Percentiles rank a stretch among this genome's conserved stretches.
phyloP scores from a whole-genome alignment of 2,888 invertebrate species.

The Digitonthophagus gazella region DNA sequence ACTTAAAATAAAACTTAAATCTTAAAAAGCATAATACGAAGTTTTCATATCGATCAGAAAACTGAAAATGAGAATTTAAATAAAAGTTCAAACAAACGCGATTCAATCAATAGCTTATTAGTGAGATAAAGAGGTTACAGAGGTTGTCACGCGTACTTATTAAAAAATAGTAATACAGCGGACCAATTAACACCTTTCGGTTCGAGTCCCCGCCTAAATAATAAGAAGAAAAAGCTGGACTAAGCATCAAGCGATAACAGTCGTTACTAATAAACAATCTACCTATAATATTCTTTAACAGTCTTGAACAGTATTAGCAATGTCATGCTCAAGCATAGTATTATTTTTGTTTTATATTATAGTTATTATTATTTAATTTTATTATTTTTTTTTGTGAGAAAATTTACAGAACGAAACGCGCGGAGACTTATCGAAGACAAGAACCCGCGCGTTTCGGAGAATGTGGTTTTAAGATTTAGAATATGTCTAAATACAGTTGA shows the following conservation, averaged over 20 bases:
- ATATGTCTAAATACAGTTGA: neutral
- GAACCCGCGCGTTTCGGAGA: neutral
- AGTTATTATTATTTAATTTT: too few relatives aligned
- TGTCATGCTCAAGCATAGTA: constrained; percentile 46
- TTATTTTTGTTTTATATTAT: constrained; percentile 25
- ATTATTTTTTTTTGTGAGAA: constrained; percentile 9
- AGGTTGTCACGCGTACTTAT: constrained; percentile 15
- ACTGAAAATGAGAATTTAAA: too few relatives aligned
- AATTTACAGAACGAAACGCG: neutral
- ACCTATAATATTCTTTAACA: constrained; percentile 33
- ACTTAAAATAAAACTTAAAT: too few relatives aligned
- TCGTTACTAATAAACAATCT: constrained; percentile 33
- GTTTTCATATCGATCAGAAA: too few relatives aligned
- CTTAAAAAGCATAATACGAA: too few relatives aligned
- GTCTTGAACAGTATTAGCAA: constrained; percentile 28
- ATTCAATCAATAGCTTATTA: too few relatives aligned
- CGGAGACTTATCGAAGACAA: neutral
- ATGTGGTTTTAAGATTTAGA: constrained; percentile 1
- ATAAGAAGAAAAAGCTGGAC: constrained; percentile 47
- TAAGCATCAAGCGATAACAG: constrained; percentile 49
- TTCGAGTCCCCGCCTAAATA: constrained; percentile 53
- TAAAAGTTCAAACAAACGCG: too few relatives aligned
- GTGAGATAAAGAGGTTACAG: constrained; percentile 22
- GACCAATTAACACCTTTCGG: constrained; percentile 41
- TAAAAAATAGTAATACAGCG: neutral